Conservation (phyloP, 2,113 vertebrate genomes). For the Bufo gargarizans region DNA sequence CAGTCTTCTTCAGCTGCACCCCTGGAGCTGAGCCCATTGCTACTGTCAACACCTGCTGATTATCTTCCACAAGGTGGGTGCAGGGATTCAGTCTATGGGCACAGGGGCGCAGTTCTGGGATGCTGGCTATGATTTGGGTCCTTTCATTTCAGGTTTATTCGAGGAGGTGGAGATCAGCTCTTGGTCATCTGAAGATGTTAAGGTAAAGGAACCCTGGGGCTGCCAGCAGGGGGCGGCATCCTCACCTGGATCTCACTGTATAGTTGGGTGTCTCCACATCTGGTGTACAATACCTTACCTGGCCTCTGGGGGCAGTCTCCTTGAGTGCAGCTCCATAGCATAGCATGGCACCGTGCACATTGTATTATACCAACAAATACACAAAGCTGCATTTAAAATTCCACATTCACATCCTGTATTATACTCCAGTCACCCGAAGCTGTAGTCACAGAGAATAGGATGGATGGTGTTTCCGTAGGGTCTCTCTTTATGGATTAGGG, state of each 20-base stretch:
- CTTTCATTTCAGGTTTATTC: slow-evolving; percentile 24
- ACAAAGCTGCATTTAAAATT: no score
- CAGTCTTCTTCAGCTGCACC: neutral
- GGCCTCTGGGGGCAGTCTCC: neutral
- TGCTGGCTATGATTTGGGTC: neutral
- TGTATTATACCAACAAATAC: no score
- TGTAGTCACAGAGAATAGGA: no score
- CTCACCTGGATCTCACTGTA: no score
- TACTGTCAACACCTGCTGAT: neutral
- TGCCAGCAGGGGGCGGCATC: no score
- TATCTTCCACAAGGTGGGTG: neutral
- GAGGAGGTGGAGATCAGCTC: slow-evolving; percentile 26
- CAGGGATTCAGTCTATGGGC: no score
- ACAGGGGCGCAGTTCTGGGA: neutral
- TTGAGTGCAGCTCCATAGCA: no score
- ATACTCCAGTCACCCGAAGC: no score
- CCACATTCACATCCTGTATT: no score
- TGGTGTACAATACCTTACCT: neutral
- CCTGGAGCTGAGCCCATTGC: slow-evolving; percentile 38
- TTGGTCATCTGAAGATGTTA: neutral
- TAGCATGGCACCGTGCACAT: no score
- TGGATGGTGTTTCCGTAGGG: no score
- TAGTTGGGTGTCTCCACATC: neutral
- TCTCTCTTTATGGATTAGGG: no score
- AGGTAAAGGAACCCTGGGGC: neutral